Conservation (phyloP, 1,140 invertebrate species). For the Zaprionus inermis region DNA sequence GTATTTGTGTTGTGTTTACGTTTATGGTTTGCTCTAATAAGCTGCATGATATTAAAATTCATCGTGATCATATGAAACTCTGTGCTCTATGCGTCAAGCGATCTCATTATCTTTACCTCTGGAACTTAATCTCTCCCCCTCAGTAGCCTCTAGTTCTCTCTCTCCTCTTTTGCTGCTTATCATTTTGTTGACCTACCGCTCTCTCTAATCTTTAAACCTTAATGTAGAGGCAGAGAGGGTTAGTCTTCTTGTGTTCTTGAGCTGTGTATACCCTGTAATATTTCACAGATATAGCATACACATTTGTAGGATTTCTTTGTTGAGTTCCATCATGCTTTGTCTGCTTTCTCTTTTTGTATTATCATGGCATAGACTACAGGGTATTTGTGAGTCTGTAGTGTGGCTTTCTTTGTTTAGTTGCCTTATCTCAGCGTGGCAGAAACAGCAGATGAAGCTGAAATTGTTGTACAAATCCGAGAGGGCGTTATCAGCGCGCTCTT, state of each 20-base stretch:
- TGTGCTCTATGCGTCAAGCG: background rate
- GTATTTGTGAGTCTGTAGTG: background rate
- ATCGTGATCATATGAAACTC: background rate
- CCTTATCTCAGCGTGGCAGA: constrained; percentile 1
- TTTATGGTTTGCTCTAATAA: background rate
- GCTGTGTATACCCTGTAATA: background rate
- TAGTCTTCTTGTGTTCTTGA: background rate
- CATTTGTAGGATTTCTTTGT: background rate
- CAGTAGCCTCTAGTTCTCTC: background rate
- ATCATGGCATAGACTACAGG: background rate
- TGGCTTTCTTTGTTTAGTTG: background rate
- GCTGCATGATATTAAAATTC: background rate
- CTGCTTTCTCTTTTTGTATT: background rate
- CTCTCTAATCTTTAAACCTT: background rate
- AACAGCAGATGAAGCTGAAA: constrained; percentile 10
- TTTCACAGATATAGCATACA: background rate
- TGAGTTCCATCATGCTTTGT: background rate
- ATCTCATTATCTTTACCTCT: constrained; percentile 15
- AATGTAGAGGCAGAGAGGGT: background rate
- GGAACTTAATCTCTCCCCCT: background rate
- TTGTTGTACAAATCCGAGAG: constrained; percentile 3
- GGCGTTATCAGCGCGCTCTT: constrained; percentile 16
- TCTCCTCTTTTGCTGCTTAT: background rate
- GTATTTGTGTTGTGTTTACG: background rate
- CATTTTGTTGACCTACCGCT: background rate